Conservation (phyloP, 2,888 invertebrate genomes). For the Orgyia antiqua region DNA sequence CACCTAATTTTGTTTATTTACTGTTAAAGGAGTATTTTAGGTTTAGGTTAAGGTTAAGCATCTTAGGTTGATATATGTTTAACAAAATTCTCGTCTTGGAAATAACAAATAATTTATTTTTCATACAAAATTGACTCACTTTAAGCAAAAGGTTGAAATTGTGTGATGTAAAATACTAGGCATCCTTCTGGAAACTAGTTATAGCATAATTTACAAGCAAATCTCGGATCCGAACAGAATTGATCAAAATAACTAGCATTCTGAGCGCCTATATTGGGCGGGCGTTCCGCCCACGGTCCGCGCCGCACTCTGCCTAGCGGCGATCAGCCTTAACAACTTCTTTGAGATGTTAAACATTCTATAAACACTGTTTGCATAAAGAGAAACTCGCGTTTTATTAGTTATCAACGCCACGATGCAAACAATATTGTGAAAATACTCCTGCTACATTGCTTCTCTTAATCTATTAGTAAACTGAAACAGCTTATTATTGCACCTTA, state of each 20-base stretch:
- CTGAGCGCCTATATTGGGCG: conserved; percentile 7
- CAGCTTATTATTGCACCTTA: conserved; percentile 9
- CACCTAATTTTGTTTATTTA: too few species aligned
- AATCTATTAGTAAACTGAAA: conserved; percentile 9
- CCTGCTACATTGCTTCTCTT: conserved; percentile 25
- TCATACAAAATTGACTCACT: too few species aligned
- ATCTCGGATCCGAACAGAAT: conserved; percentile 14
- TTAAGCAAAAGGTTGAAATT: too few species aligned
- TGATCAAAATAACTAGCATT: conserved; percentile 18
- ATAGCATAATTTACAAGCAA: conserved; percentile 15
- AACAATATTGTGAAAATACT: conserved; percentile 44
- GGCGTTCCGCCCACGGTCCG: conserved; percentile 6
- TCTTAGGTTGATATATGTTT: too few species aligned
- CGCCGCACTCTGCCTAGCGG: conserved; percentile 20
- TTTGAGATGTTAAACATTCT: conserved; percentile 53
- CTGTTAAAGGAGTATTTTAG: too few species aligned
- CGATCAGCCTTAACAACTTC: conserved; percentile 33
- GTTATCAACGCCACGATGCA: conserved; percentile 38
- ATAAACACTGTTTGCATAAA: conserved; percentile 46
- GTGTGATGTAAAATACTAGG: too few species aligned
- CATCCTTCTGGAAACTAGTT: too few species aligned
- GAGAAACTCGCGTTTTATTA: conserved; percentile 45
- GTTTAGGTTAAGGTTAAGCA: too few species aligned
- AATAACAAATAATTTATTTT: too few species aligned
- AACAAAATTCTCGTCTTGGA: too few species aligned